Evolutionary conservation across 2,888 invertebrate species (phyloP).

Genomic region (Stenodera caucasica): DNA sequence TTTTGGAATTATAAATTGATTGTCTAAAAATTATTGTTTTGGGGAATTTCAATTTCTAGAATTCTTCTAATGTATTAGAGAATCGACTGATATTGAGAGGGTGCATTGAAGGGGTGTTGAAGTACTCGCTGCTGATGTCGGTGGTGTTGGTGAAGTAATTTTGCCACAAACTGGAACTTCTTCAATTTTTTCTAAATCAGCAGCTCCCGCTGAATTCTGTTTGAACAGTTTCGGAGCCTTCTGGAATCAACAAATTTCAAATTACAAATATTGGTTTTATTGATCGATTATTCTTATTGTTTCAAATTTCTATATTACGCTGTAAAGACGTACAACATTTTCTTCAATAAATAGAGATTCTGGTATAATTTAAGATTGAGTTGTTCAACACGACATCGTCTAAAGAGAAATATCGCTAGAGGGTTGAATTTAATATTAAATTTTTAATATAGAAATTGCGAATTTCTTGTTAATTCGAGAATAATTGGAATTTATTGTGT

Average conservation of each 20-base stretch:
- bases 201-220: slow-evolving; percentile 70
- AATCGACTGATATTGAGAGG: slow-evolving; percentile 54
- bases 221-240: slow-evolving; percentile 60
- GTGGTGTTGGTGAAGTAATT: slow-evolving; percentile 53
- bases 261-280: no score
- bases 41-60: slow-evolving; percentile 20
- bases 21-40: slow-evolving; percentile 40
- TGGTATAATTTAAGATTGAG: no score
- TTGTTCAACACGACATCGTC: no score
- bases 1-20: slow-evolving; percentile 32
- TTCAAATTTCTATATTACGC: no score
- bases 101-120: slow-evolving; percentile 49
- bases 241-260: slow-evolving; percentile 41
- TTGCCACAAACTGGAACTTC: slow-evolving; percentile 55
- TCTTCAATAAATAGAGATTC: no score
- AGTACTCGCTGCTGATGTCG: slow-evolving; percentile 42
- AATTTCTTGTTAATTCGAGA: no score
- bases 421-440: no score
- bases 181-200: slow-evolving; percentile 71
- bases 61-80: slow-evolving; percentile 44
- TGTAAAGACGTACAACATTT: no score
- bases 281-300: no score
- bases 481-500: no score
- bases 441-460: no score
- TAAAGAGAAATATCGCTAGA: no score